phyloP scores from a whole-genome alignment of 2,888 invertebrate species.

The Netelia virgata region DNA sequence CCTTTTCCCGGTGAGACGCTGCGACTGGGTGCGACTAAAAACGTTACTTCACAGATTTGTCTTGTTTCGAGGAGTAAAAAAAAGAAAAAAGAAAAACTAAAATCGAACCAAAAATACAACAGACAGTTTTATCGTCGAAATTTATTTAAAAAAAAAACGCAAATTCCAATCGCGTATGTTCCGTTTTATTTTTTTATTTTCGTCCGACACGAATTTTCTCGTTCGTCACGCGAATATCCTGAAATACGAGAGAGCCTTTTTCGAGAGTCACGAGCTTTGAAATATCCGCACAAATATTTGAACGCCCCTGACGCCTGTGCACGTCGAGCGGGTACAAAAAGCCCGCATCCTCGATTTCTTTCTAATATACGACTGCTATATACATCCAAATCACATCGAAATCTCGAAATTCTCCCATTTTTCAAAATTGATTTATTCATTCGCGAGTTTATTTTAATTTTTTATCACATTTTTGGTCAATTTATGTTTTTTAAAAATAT shows the following conservation, averaged over 20 bases:
- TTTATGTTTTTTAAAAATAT: no score
- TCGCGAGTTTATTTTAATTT: no score
- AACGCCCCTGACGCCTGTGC: background rate
- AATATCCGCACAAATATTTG: conserved; percentile 8
- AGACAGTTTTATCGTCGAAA: background rate
- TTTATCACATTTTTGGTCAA: no score
- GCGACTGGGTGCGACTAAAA: background rate
- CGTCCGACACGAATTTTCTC: background rate
- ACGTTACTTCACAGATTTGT: conserved; percentile 13
- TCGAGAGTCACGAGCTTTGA: background rate
- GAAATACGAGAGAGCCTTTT: background rate
- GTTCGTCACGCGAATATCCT: conserved; percentile 14
- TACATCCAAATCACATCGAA: no score
- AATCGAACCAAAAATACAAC: background rate
- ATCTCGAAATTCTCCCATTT: no score
- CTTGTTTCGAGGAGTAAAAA: background rate
- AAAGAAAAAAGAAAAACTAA: background rate
- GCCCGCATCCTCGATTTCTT: no score
- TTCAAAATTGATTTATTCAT: no score
- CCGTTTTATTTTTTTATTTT: background rate
- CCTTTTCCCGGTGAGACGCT: background rate
- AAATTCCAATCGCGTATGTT: background rate
- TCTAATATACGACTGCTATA: no score
- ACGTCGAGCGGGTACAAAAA: background rate
- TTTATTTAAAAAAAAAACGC: background rate